Evolutionary conservation across 2,113 vertebrate genomes (phyloP).

Genomic region (Lasiurus borealis): DNA sequence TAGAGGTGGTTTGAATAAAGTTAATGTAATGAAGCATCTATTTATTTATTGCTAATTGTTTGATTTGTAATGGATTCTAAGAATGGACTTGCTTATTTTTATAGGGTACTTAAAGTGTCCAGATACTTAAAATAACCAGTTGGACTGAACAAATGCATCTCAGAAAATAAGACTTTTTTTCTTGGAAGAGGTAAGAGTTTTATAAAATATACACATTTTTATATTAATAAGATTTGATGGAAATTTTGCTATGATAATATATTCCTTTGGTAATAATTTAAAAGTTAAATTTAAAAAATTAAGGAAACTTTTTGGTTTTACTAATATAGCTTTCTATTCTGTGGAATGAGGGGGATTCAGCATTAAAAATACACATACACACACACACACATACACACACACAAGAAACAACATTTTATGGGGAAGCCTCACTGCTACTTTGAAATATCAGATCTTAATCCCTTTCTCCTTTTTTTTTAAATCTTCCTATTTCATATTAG

Average conservation of each 20-base stretch:
- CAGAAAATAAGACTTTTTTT: constrained; percentile 50
- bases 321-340: not conserved
- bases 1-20: not conserved
- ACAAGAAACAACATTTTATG: not conserved
- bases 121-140: not conserved
- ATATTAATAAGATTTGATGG: constrained; percentile 11
- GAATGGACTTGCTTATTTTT: constrained; percentile 42
- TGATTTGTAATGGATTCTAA: constrained; percentile 53
- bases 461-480: not conserved
- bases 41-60: not conserved
- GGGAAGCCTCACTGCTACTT: not conserved
- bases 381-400: no score
- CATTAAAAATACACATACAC: not conserved
- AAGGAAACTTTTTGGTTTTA: not conserved
- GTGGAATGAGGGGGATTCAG: not conserved
- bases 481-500: not conserved
- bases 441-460: not conserved
- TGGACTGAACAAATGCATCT: constrained; percentile 14
- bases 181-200: constrained; percentile 71
- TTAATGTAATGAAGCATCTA: not conserved
- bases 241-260: not conserved
- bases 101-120: constrained; percentile 38
- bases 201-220: not conserved
- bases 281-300: not conserved
- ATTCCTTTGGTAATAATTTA: not conserved